phyloP scores from a whole-genome alignment of 2,113 vertebrate genomes.

The Tetraodon nigroviridis region DNA sequence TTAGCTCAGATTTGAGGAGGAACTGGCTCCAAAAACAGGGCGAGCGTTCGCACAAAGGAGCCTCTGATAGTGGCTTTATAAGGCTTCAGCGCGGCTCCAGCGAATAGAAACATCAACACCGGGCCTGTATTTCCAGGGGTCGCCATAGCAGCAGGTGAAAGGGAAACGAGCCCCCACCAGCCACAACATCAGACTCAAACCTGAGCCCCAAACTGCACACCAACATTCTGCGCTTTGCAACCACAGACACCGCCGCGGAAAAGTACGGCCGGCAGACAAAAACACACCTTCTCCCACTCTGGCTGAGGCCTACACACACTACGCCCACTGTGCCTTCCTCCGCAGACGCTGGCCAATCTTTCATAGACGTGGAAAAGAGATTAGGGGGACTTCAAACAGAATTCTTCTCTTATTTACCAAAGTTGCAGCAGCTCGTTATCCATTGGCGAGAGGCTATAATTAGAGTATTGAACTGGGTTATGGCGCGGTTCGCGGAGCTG shows the following conservation, averaged over 20 bases:
- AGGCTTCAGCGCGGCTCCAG: slow-evolving; percentile 30
- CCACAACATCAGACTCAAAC: slow-evolving; percentile 8
- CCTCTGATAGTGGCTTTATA: slow-evolving; percentile 44
- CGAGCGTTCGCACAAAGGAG: slow-evolving; percentile 60
- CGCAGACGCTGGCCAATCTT: slow-evolving; percentile 19
- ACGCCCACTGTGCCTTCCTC: slow-evolving; percentile 8
- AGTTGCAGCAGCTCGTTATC: slow-evolving; percentile 24
- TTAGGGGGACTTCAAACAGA: slow-evolving; percentile 29
- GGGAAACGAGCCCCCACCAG: slow-evolving; percentile 22
- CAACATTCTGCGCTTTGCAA: slow-evolving; percentile 23
- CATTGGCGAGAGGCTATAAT: slow-evolving; percentile 17
- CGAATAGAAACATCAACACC: slow-evolving; percentile 47
- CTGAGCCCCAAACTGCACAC: slow-evolving; percentile 37
- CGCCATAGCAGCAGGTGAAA: slow-evolving; percentile 57
- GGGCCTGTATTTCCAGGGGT: slow-evolving; percentile 22
- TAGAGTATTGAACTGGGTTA: slow-evolving; percentile 17
- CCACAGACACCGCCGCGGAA: slow-evolving; percentile 44
- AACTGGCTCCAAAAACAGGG: slow-evolving; percentile 60
- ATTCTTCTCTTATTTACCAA: slow-evolving; percentile 1
- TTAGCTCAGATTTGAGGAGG: slow-evolving; percentile 48
- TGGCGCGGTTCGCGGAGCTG: background rate
- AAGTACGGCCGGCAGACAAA: slow-evolving; percentile 42
- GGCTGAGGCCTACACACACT: slow-evolving; percentile 19
- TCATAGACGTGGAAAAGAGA: slow-evolving; percentile 23
- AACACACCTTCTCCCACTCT: slow-evolving; percentile 29